A percentile compares a stretch with the other conserved stretches of the same genome.
phyloP scores from a whole-genome alignment of 2,113 vertebrate species.

The Halichoeres trimaculatus region DNA sequence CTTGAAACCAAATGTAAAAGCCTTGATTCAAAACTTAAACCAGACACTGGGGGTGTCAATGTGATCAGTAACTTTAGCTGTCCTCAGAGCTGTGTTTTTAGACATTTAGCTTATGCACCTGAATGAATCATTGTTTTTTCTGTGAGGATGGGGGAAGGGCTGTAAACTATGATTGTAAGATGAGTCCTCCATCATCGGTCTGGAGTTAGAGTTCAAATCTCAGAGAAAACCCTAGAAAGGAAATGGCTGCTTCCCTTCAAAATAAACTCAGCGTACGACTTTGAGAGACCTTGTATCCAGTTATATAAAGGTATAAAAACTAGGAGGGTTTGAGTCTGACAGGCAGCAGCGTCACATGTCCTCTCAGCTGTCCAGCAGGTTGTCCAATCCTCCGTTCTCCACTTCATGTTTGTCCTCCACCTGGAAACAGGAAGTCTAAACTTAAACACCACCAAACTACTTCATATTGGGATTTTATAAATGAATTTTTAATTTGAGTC shows the following conservation, averaged over 20 bases:
- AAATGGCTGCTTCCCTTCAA: too few relatives aligned
- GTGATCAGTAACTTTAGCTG: neutral
- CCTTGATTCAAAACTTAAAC: too few relatives aligned
- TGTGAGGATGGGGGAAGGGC: too few relatives aligned
- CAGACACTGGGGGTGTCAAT: too few relatives aligned
- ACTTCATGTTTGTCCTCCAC: conserved; percentile 69
- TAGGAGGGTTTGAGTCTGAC: neutral
- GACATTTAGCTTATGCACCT: neutral
- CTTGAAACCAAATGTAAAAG: too few relatives aligned
- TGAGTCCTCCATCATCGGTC: neutral
- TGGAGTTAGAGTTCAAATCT: neutral
- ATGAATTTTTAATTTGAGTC: conserved; percentile 8
- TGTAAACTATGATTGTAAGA: too few relatives aligned
- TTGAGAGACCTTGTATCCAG: too few relatives aligned
- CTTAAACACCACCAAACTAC: neutral
- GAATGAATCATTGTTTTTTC: neutral
- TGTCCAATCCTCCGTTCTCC: conserved; percentile 47
- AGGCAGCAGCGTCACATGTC: neutral
- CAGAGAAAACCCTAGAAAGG: neutral
- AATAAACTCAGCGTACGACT: too few relatives aligned
- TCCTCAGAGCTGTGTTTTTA: too few relatives aligned
- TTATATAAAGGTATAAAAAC: too few relatives aligned
- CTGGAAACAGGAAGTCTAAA: conserved; percentile 41
- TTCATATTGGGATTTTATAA: neutral
- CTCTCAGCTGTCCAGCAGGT: conserved; percentile 36